A percentile compares a stretch with the other conserved stretches of the same genome.
phyloP scores from a whole-genome alignment of 2,888 invertebrate species.

The Ceriagrion tenellum region DNA sequence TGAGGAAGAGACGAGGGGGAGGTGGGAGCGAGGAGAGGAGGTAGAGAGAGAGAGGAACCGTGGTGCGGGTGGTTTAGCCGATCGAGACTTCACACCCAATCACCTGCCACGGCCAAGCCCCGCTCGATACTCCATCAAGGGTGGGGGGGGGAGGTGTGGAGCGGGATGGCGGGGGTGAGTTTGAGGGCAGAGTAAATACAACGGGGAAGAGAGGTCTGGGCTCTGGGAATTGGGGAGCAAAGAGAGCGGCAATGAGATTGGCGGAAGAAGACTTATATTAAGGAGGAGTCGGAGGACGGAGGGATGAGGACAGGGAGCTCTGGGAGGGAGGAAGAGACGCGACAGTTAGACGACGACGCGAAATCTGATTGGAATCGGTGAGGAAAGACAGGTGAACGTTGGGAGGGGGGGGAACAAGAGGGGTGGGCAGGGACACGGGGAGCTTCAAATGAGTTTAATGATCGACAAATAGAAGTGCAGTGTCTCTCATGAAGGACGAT shows the following conservation, averaged over 20 bases:
- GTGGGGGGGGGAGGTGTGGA: not conserved
- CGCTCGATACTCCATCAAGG: constrained; percentile 65
- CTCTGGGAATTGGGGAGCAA: constrained; percentile 60
- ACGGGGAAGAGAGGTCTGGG: constrained; percentile 21
- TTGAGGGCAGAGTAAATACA: constrained; percentile 66
- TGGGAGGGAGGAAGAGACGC: not conserved
- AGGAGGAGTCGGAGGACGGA: not conserved
- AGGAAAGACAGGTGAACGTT: not conserved
- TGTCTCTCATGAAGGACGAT: constrained; percentile 13
- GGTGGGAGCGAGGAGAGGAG: not conserved
- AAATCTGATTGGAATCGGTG: constrained; percentile 44
- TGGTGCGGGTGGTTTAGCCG: constrained; percentile 37
- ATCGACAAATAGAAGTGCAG: constrained; percentile 43
- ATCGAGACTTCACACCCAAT: constrained; percentile 66
- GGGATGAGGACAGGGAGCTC: not conserved
- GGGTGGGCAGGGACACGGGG: not conserved
- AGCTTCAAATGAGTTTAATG: constrained; percentile 33
- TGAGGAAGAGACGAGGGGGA: not conserved
- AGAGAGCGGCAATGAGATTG: constrained; percentile 60
- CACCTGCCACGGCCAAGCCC: constrained; percentile 59
- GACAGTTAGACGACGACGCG: not conserved
- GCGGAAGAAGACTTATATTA: constrained; percentile 1
- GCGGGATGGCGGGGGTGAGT: not conserved
- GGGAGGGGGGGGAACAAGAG: no score
- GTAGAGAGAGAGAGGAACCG: not conserved